Evolutionary conservation across 2,113 vertebrate genomes (phyloP).

Genomic region (Euleptes europaea): DNA sequence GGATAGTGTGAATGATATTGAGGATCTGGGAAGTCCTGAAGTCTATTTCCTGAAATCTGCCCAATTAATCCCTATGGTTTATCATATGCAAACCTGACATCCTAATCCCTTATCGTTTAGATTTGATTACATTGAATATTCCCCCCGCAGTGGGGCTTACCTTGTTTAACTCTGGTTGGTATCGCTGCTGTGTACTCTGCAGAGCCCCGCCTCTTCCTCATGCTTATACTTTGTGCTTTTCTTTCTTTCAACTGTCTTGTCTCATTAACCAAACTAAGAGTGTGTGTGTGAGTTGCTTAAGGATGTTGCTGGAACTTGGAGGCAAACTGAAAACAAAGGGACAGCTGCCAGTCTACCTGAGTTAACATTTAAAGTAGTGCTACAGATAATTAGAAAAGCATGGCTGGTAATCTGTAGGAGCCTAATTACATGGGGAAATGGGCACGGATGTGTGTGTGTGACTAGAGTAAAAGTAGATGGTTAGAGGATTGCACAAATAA

Average conservation of each 20-base stretch:
- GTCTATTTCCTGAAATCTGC: not conserved
- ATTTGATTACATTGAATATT: not conserved
- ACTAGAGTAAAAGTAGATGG: not conserved
- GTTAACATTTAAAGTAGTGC: not conserved
- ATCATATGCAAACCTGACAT: rapidly evolving
- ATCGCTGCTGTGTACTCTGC: slow-evolving; percentile 8
- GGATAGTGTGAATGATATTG: not conserved
- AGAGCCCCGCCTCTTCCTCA: rapidly evolving
- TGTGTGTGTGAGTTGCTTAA: rapidly evolving
- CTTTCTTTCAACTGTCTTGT: not conserved
- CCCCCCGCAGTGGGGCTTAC: rapidly evolving
- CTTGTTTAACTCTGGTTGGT: rapidly evolving
- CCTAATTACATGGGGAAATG: not conserved
- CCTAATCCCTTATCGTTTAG: rapidly evolving
- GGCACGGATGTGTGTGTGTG: not conserved
- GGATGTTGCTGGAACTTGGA: not conserved
- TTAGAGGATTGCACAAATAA: rapidly evolving
- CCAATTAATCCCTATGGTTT: not conserved
- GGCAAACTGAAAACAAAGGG: not conserved
- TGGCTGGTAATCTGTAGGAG: not conserved
- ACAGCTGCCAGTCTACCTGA: rapidly evolving
- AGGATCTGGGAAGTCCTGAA: not conserved
- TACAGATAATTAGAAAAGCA: not conserved
- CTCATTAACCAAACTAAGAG: rapidly evolving
- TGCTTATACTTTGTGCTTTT: slow-evolving; percentile 18